Base-by-base conservation (phyloP, 2,888 invertebrate species). In the Ormyrus nitidulus region DNA sequence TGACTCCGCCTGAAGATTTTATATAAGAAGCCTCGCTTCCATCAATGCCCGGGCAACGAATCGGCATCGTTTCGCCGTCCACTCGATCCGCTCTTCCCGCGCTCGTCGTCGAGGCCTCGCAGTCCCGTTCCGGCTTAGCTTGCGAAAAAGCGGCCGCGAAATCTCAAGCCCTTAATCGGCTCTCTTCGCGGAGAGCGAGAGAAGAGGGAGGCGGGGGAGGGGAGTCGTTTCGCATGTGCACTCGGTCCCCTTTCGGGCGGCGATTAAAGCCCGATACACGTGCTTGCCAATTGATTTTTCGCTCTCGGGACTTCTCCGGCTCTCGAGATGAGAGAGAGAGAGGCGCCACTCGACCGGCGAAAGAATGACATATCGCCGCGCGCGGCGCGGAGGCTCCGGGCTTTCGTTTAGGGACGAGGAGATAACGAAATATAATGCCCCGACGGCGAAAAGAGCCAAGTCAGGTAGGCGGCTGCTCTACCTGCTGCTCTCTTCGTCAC, bases 401-500 rank as follows among this genome's bases (percentile, higher is more conserved):
- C 44, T 61, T 61, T 11, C 19, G 49, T 9, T 8, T 34, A 6
- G 53, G 59, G 11, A 19, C 34, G n/a, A 46, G 7, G 62, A 77
- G 76, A 77, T 77, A 77, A 70, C 69, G 76, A 64, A 70, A 70
- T 77, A 77, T 70, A 49, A 62, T 62, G 48, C 69, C 48, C 7
- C 9, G 48, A 19, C 44, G 19, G 46, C 9, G 11, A 48, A 46
- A 11, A 8, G 9, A 13, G n/a, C 68, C 46, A 61, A 44, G 13
- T 56, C 49, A 62, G 69, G n/a, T 51, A 66, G 19, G 65, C n/a
- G 19, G 19, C 19, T 19, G 19, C 19, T 51, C 7, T 66, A 46
- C 46, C 11, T 62, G 46, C 10, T 10, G 46, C 19, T 49, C 19
- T 64, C 49, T 76, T 76, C 75, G 46, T 68, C 68, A 44, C 44